Evolutionary conservation across 1,140 invertebrate genomes (phyloP).

Genomic region (Paraescarpia echinospica): DNA sequence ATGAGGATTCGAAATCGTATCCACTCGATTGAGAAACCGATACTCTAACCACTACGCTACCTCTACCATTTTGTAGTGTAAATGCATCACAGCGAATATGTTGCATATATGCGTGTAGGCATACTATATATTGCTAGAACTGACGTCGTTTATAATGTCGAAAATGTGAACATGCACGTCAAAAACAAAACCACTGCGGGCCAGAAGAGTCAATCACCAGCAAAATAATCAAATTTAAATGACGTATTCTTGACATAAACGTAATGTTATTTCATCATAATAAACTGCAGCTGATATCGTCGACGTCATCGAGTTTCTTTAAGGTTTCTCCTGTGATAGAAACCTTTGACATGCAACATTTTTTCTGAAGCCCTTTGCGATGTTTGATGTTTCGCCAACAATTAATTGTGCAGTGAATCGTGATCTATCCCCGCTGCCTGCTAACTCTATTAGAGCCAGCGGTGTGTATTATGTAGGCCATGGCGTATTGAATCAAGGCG

Average conservation of each 20-base stretch:
- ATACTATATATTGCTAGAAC: no score
- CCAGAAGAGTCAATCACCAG: neutral
- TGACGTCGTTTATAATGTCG: neutral
- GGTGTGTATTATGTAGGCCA: neutral
- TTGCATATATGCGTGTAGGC: no score
- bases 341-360: neutral
- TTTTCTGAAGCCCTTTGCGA: neutral
- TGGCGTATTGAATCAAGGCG: neutral
- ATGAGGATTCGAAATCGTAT: no score
- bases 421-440: neutral
- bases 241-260: neutral
- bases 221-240: neutral
- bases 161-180: neutral
- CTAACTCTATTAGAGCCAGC: neutral
- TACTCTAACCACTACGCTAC: no score
- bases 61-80: no score
- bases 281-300: neutral
- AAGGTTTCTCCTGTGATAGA: neutral
- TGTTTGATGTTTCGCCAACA: neutral
- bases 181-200: neutral
- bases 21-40: no score
- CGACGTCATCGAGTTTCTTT: neutral
- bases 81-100: no score
- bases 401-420: neutral
- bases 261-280: neutral